Conservation (phyloP, 1,140 invertebrate species). For the Aphaenogaster floridana region DNA sequence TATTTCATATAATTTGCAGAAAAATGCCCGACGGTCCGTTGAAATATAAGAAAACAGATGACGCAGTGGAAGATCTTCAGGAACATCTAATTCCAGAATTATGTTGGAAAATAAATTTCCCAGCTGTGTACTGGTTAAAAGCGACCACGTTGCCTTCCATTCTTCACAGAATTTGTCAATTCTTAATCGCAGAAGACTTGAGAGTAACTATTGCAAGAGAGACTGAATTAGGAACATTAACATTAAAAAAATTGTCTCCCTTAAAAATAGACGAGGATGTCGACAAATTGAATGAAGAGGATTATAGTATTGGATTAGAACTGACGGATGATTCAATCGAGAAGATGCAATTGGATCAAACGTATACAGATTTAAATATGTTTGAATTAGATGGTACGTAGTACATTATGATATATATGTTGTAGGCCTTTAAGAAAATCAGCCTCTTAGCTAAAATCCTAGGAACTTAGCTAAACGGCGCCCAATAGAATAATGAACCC, state of each 20-base stretch:
- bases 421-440: too few relatives aligned
- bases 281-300: conserved; percentile 55
- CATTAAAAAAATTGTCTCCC: conserved; percentile 73
- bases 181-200: conserved; percentile 94
- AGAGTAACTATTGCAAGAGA: conserved; percentile 88
- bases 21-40: conserved; percentile 68
- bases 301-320: conserved; percentile 44
- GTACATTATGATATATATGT: neutral
- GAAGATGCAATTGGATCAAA: conserved; percentile 30
- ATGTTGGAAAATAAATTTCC: conserved; percentile 94
- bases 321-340: conserved; percentile 62
- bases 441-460: too few relatives aligned
- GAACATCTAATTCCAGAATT: conserved; percentile 97
- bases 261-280: conserved; percentile 68
- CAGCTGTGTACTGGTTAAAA: conserved; percentile 96
- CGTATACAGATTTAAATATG: conserved; percentile 21
- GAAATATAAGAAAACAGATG: conserved; percentile 86
- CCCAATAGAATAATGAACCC: too few relatives aligned
- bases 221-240: conserved; percentile 80
- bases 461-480: too few relatives aligned
- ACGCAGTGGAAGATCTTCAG: conserved; percentile 87
- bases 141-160: conserved; percentile 95
- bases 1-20: conserved; percentile 71
- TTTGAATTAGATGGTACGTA: conserved; percentile 73
- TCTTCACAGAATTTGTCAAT: conserved; percentile 92